Evolutionary conservation across 2,888 invertebrate genomes (phyloP).

Genomic region (Sisyra nigra): DNA sequence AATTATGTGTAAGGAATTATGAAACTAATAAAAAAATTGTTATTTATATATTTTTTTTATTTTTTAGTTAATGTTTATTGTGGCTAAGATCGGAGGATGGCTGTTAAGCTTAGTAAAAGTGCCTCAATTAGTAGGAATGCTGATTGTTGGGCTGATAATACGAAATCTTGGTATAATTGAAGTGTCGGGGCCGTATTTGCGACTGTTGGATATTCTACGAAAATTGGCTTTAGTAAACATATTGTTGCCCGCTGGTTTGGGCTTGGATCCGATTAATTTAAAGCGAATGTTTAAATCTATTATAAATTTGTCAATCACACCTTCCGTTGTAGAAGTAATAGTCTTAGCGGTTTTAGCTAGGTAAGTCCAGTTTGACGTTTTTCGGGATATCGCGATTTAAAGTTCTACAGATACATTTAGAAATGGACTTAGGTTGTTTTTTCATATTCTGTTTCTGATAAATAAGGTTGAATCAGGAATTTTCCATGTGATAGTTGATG

Average conservation of each 20-base stretch:
- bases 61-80: slow-evolving; percentile 17
- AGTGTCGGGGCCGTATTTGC: slow-evolving; percentile 27
- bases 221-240: slow-evolving; percentile 46
- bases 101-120: slow-evolving; percentile 16
- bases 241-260: slow-evolving; percentile 44
- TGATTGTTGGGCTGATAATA: slow-evolving; percentile 38
- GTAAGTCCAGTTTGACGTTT: too few relatives aligned
- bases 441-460: too few relatives aligned
- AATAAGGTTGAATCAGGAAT: too few relatives aligned
- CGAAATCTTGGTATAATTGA: slow-evolving; percentile 31
- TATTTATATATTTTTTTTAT: not conserved
- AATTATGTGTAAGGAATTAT: slow-evolving; percentile 15
- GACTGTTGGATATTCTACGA: slow-evolving; percentile 31
- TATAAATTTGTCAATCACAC: slow-evolving; percentile 37
- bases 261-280: slow-evolving; percentile 40
- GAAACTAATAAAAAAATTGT: not conserved
- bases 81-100: slow-evolving; percentile 17
- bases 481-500: too few relatives aligned
- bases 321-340: slow-evolving; percentile 39
- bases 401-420: too few relatives aligned
- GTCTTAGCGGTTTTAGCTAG: slow-evolving; percentile 32
- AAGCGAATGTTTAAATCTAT: slow-evolving; percentile 35
- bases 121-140: slow-evolving; percentile 46
- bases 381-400: too few relatives aligned
- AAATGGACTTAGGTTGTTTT: too few relatives aligned